Evolutionary conservation across 2,113 vertebrate genomes (phyloP).

Genomic region (Haplochromis burtoni): DNA sequence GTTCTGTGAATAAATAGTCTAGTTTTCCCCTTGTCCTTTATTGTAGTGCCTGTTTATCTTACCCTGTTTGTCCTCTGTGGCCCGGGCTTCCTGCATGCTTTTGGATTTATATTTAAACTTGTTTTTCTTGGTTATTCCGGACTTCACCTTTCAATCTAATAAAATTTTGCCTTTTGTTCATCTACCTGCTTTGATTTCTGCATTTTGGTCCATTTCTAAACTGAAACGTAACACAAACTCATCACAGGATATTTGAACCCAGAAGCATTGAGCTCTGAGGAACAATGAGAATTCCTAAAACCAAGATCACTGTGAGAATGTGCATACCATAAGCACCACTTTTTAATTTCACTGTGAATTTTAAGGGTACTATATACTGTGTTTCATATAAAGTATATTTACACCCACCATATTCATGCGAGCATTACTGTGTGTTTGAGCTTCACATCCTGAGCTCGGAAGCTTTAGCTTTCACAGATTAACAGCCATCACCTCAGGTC

Average conservation of each 20-base stretch:
- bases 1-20: not conserved
- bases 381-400: not conserved
- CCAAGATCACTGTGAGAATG: not conserved
- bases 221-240: not conserved
- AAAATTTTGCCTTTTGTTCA: not conserved
- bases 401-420: not conserved
- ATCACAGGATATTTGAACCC: not conserved
- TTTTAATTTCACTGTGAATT: not conserved
- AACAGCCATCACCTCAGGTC: conserved; percentile 34
- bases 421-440: not conserved
- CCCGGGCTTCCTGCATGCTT: not conserved
- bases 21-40: not conserved
- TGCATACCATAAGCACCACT: not conserved
- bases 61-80: not conserved
- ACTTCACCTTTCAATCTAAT: not conserved
- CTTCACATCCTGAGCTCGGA: not conserved
- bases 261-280: not conserved
- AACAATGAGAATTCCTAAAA: not conserved
- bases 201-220: not conserved
- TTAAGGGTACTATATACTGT: not conserved
- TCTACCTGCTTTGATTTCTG: not conserved
- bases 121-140: not conserved
- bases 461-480: conserved; percentile 30
- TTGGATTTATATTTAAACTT: not conserved
- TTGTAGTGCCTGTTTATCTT: not conserved